Conservation (phyloP, 2,888 invertebrate species). For the Thelaira solivaga region DNA sequence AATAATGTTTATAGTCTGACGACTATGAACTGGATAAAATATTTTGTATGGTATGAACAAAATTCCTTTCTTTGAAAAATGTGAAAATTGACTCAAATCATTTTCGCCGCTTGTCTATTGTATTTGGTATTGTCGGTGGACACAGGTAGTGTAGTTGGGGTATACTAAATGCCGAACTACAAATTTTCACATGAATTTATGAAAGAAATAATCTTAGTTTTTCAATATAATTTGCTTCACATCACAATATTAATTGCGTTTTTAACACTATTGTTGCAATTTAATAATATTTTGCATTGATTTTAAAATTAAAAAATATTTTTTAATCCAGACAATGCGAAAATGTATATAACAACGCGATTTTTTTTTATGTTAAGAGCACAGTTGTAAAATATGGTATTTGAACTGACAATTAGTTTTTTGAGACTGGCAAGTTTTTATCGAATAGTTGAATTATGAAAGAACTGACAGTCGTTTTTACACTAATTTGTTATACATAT, state of each 20-base stretch:
- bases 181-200: constrained; percentile 51
- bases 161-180: constrained; percentile 43
- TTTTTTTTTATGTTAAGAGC: constrained; percentile 15
- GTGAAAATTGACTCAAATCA: constrained; percentile 58
- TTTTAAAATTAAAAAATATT: constrained; percentile 43
- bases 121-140: constrained; percentile 47
- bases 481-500: too few relatives aligned
- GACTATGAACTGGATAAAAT: constrained; percentile 26
- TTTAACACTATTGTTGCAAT: constrained; percentile 17
- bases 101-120: constrained; percentile 59
- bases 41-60: constrained; percentile 39
- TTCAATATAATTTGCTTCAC: constrained; percentile 15
- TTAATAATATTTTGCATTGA: constrained; percentile 41
- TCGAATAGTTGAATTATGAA: not conserved
- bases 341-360: constrained; percentile 58
- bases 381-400: constrained; percentile 4
- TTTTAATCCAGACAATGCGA: constrained; percentile 58
- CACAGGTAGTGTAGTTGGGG: constrained; percentile 44
- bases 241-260: constrained; percentile 19
- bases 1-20: constrained; percentile 7
- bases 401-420: not conserved
- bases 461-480: not conserved
- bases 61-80: constrained; percentile 26
- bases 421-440: not conserved
- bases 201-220: constrained; percentile 36